Evolutionary conservation across 1,140 invertebrate genomes (phyloP).

Genomic region (Colletes gigas): DNA sequence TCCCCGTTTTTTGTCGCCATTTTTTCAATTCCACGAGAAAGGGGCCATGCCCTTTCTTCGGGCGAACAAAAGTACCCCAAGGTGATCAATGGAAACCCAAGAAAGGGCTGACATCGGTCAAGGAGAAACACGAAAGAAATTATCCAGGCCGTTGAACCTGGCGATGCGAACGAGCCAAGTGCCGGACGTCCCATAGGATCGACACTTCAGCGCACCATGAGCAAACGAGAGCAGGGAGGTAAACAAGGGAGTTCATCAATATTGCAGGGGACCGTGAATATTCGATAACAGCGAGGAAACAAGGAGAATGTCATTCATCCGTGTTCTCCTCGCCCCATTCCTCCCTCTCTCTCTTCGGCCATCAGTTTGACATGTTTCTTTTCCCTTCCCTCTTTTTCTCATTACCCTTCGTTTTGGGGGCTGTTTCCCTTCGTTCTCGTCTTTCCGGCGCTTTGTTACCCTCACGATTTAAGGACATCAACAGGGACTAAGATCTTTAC

Average conservation of each 20-base stretch:
- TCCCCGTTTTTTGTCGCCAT: slow-evolving; percentile 8
- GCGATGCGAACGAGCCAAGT: slow-evolving; percentile 1
- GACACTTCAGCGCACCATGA: slow-evolving; percentile 16
- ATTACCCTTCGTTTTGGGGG: slow-evolving; percentile 3
- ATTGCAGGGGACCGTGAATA: slow-evolving; percentile 47
- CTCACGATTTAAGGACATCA: neutral
- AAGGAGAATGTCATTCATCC: slow-evolving; percentile 7
- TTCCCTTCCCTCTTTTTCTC: slow-evolving; percentile 2
- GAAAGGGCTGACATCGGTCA: slow-evolving; percentile 29
- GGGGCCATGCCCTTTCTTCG: slow-evolving; percentile 8
- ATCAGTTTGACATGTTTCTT: neutral
- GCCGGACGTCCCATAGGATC: slow-evolving; percentile 20
- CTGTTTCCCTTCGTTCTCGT: neutral
- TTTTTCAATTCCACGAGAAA: slow-evolving; percentile 27
- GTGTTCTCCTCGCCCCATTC: slow-evolving; percentile 4
- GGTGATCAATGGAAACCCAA: slow-evolving; percentile 35
- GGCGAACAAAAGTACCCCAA: slow-evolving; percentile 6
- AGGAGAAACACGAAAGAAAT: slow-evolving; percentile 47
- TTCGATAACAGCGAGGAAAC: slow-evolving; percentile 30
- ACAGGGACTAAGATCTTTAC: no score
- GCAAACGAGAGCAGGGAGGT: slow-evolving; percentile 25
- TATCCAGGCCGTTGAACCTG: slow-evolving; percentile 39
- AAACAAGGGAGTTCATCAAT: slow-evolving; percentile 50
- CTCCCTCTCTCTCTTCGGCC: neutral
- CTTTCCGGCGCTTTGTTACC: neutral